phyloP scores from a whole-genome alignment of 2,888 invertebrate species.

The Dendrolimus houi region DNA sequence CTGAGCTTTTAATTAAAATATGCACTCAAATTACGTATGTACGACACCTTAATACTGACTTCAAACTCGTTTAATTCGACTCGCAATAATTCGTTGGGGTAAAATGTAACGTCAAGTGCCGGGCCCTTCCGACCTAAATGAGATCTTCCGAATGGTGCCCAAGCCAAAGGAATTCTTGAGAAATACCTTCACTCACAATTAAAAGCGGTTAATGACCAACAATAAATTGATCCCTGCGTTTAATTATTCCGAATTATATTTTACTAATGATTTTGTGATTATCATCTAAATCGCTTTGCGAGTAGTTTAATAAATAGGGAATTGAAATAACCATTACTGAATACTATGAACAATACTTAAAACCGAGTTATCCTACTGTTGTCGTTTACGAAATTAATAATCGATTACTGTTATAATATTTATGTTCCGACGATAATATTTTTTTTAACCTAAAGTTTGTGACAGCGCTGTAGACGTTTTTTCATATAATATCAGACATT shows the following conservation, averaged over 20 bases:
- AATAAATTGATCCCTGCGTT: constrained; percentile 32
- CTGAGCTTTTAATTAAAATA: too few species aligned
- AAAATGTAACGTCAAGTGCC: not conserved
- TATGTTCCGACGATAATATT: too few species aligned
- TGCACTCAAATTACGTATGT: too few species aligned
- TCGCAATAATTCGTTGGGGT: constrained; percentile 1
- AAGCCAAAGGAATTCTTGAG: constrained; percentile 22
- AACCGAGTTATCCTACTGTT: too few species aligned
- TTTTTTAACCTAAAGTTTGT: too few species aligned
- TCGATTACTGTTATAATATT: too few species aligned
- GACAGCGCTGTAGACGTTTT: too few species aligned
- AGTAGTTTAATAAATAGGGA: not conserved
- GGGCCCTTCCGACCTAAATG: constrained; percentile 19
- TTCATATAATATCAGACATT: too few species aligned
- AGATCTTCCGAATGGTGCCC: constrained; percentile 12
- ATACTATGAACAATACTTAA: too few species aligned
- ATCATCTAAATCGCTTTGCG: not conserved
- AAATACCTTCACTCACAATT: constrained; percentile 45
- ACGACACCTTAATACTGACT: too few species aligned
- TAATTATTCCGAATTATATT: not conserved
- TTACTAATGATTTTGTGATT: not conserved
- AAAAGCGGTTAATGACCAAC: constrained; percentile 42
- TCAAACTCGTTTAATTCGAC: constrained; percentile 1
- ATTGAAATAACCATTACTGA: too few species aligned
- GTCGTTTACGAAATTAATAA: too few species aligned